These are phyloP conservation scores for Himalopsyche japonica DNA, from an alignment of 2,888 invertebrate species.

Conservation along the genomic window DNA sequence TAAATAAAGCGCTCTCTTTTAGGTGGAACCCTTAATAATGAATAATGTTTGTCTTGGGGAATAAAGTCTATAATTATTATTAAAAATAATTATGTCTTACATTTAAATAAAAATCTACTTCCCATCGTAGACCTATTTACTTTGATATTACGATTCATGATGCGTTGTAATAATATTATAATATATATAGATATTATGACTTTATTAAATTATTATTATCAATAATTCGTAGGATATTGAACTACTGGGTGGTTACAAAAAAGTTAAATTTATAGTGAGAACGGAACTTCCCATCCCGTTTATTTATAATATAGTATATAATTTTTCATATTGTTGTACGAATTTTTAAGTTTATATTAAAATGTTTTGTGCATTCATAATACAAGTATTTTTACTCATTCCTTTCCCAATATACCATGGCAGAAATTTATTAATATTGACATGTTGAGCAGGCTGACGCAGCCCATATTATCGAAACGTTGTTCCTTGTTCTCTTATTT, in stretches of 20 bases:
- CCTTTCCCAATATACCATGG: background rate
- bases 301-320: constrained; percentile 75
- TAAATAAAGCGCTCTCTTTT: constrained; percentile 18
- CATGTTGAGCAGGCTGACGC: too few relatives aligned
- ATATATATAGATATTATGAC: constrained; percentile 34
- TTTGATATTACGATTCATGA: constrained; percentile 4
- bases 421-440: too few relatives aligned
- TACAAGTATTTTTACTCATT: constrained; percentile 15
- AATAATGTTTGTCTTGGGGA: background rate
- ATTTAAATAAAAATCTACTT: background rate
- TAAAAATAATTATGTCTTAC: background rate
- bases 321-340: constrained; percentile 87
- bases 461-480: too few relatives aligned
- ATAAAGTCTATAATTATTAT: background rate
- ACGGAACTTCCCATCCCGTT: constrained; percentile 71
- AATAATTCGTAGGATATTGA: constrained; percentile 39
- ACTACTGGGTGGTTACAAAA: constrained; percentile 37
- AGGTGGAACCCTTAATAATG: background rate
- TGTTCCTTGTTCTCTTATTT: too few relatives aligned
- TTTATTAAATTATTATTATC: constrained; percentile 35
- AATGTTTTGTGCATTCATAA: constrained; percentile 76
- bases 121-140: background rate
- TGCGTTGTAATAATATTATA: constrained; percentile 25
- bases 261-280: constrained; percentile 66
- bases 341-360: constrained; percentile 86